Evolutionary conservation across 2,888 invertebrate species (phyloP).

Genomic region (Catocala fraxini): DNA sequence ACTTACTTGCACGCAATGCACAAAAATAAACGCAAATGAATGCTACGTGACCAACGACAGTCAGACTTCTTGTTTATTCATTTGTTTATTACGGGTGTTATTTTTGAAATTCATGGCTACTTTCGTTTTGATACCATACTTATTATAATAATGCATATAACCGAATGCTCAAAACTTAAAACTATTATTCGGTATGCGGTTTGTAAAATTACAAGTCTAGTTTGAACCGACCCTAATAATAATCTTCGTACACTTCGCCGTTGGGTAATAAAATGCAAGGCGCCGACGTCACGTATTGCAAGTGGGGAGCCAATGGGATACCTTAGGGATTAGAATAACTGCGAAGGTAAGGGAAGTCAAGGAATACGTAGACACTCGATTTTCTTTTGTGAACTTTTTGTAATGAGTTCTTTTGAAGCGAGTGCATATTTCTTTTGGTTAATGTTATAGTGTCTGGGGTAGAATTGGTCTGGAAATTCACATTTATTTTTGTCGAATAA

Average conservation of each 20-base stretch:
- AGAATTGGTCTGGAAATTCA: background rate
- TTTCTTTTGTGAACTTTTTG: constrained; percentile 38
- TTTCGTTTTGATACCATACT: too few relatives aligned
- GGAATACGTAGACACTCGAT: constrained; percentile 39
- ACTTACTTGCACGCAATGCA: too few relatives aligned
- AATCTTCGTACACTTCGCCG: constrained; percentile 27
- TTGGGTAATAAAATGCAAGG: constrained; percentile 70
- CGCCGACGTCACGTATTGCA: constrained; percentile 68
- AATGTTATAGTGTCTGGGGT: constrained; percentile 7
- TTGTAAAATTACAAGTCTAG: background rate
- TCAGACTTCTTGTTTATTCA: too few relatives aligned
- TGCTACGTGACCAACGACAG: too few relatives aligned
- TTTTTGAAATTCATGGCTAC: too few relatives aligned
- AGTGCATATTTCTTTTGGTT: constrained; percentile 14
- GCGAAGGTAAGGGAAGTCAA: constrained; percentile 31
- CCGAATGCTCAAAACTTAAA: background rate
- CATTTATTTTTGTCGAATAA: background rate
- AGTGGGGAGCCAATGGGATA: constrained; percentile 59
- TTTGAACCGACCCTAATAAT: constrained; percentile 3
- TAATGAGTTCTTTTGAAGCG: constrained; percentile 36
- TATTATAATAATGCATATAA: too few relatives aligned
- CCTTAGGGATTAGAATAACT: constrained; percentile 62
- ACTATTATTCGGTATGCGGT: background rate
- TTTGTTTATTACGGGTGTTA: too few relatives aligned
- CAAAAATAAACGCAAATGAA: too few relatives aligned